phyloP scores from a whole-genome alignment of 1,140 invertebrate genomes.

The Pseudomyrmex dendroicus region DNA sequence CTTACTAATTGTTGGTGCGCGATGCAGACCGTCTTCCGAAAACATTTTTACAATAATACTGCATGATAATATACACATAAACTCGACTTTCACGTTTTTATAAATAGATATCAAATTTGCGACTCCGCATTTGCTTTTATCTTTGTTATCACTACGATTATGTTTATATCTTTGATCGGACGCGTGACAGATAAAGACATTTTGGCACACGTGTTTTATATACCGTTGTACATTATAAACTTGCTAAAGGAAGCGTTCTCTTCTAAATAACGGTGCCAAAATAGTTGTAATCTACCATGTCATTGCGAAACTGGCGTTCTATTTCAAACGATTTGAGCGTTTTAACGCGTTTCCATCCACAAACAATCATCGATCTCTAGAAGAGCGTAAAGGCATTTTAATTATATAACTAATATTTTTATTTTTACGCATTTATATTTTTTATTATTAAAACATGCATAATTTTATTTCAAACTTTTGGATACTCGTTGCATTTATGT shows the following conservation, averaged over 20 bases:
- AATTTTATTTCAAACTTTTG: too few relatives aligned
- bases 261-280: slow-evolving; percentile 6
- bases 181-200: slow-evolving; percentile 21
- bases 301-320: slow-evolving; percentile 22
- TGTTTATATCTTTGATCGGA: slow-evolving; percentile 14
- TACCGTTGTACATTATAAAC: background rate
- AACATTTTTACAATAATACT: slow-evolving; percentile 12
- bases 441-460: too few relatives aligned
- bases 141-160: slow-evolving; percentile 31
- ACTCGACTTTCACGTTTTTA: background rate
- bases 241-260: background rate
- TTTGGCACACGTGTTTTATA: background rate
- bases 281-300: slow-evolving; percentile 25
- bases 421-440: too few relatives aligned
- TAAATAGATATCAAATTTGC: background rate
- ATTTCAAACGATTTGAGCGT: slow-evolving; percentile 10
- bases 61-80: background rate
- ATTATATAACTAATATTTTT: background rate
- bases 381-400: background rate
- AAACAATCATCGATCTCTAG: background rate
- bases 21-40: background rate
- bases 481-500: too few relatives aligned
- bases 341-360: background rate
- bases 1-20: slow-evolving; percentile 60
- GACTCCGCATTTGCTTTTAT: slow-evolving; percentile 26